Evolutionary conservation across 2,888 invertebrate species (phyloP), one percentile per base, ranked within the genome.

Genomic region (Abscondita cerata): DNA sequence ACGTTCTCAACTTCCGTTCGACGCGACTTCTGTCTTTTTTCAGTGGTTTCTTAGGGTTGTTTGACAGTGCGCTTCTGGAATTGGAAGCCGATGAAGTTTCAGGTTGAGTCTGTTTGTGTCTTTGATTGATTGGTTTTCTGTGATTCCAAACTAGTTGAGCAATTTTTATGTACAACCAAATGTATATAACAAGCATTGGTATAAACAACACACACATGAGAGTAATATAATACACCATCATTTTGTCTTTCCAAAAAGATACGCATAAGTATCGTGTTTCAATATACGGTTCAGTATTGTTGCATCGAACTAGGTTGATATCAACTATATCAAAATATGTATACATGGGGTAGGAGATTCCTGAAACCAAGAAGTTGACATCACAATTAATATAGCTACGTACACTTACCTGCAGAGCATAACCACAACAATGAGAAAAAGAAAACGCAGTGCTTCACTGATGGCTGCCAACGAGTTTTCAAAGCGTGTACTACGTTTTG

Each of bases 1-100:
- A 84, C 59, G 86, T 86, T 52, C 85, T 81, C 1, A 84, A 78
- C 71, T 86, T 86, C 2, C 84, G 77, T 25, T 77, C 73, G 56
- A 79, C 76, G 6, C 68, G 66, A 1, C 62, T 59, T 16, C 57
- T 78, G 53, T 70, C 72, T 19, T 61, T 69, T 38, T 71, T 72
- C 3, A n/a, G 13, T 1, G 20, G 1, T 3, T 58, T 47, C 2
- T 50, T 56, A 4, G 13, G 57, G 3, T 65, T 64, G 3, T 65
- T 61, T 34, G 66, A 67, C 16, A 47, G 40, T n/a, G 19, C 44
- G 2, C 55, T 54, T 13, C 68, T 68, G 1, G 70, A 67, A 5
- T 62, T 59, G 61, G 74, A 74, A 0, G 72, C 68, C 12, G 72
- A 66, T 15, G 75, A 72, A 8, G 62, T 57, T 41, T 77, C 75